Conservation (phyloP, 2,797 vertebrate genomes). For the Pseudochromis fuscus region DNA sequence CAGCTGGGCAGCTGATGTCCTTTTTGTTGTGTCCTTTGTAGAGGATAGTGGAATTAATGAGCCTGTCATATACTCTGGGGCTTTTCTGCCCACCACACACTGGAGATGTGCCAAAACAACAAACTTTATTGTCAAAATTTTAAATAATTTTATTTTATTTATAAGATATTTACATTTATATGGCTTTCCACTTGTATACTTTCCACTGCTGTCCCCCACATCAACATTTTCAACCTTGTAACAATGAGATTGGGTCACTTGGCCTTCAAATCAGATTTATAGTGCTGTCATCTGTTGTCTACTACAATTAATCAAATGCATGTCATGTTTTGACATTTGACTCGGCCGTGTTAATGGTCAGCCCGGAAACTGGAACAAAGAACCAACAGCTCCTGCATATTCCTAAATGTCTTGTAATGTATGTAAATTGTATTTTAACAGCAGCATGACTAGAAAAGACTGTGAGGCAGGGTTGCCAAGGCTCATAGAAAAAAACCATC, state of each 20-base stretch:
- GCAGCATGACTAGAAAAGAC: neutral
- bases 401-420: neutral
- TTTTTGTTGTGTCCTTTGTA: slow-evolving; percentile 54
- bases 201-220: slow-evolving; percentile 7
- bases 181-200: slow-evolving; percentile 5
- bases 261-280: slow-evolving; percentile 29
- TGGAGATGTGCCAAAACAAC: slow-evolving; percentile 13
- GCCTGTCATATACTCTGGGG: slow-evolving; percentile 44
- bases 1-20: slow-evolving; percentile 45
- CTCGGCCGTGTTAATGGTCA: neutral
- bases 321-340: slow-evolving; percentile 13
- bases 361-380: neutral
- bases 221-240: slow-evolving; percentile 21
- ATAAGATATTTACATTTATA: neutral
- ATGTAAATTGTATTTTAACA: neutral
- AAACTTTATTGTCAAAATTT: too few relatives aligned
- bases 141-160: too few relatives aligned
- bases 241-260: slow-evolving; percentile 23
- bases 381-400: neutral
- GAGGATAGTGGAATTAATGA: slow-evolving; percentile 59
- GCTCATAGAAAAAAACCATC: too few relatives aligned
- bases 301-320: slow-evolving; percentile 26
- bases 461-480: too few relatives aligned
- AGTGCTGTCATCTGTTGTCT: slow-evolving; percentile 23
- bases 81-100: slow-evolving; percentile 19